A percentile compares a stretch with the other conserved stretches of the same genome.
Evolutionary conservation across 2,888 invertebrate genomes (phyloP).

Genomic region (Zhuqinia jingwanae): DNA sequence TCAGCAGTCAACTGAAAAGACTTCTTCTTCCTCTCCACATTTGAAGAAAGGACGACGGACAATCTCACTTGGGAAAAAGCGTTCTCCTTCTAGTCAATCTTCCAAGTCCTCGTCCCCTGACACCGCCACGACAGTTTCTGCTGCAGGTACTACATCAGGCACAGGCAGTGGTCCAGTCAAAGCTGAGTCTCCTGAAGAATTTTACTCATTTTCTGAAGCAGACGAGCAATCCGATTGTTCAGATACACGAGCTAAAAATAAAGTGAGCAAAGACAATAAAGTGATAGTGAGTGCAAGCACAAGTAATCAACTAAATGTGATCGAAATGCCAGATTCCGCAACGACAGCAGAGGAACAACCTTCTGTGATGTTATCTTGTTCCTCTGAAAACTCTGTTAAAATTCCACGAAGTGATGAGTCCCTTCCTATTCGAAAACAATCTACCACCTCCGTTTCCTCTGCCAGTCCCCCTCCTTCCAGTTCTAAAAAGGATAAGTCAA

Average conservation of each 20-base stretch:
- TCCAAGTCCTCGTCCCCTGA: constrained; percentile 56
- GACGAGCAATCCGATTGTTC: constrained; percentile 53
- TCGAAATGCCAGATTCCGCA: constrained; percentile 10
- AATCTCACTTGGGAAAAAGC: constrained; percentile 34
- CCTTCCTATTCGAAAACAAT: constrained; percentile 67
- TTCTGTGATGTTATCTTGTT: constrained; percentile 26
- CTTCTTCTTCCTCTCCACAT: neutral
- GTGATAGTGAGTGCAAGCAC: constrained; percentile 58
- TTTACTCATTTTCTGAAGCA: constrained; percentile 61
- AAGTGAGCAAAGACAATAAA: constrained; percentile 46
- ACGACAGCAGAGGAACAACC: constrained; percentile 18
- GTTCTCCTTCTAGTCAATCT: constrained; percentile 68
- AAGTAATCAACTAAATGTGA: constrained; percentile 59
- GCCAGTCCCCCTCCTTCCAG: constrained; percentile 2
- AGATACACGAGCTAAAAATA: neutral
- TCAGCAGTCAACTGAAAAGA: constrained; percentile 30
- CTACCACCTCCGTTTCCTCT: constrained; percentile 36
- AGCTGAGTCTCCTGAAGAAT: constrained; percentile 63
- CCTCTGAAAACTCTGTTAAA: constrained; percentile 67
- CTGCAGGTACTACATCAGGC: neutral
- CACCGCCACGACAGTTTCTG: neutral
- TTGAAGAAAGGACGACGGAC: constrained; percentile 44
- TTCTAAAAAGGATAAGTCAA: constrained; percentile 58
- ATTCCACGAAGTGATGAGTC: constrained; percentile 73
- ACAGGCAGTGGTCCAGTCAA: constrained; percentile 28